phyloP scores from a whole-genome alignment of 2,113 vertebrate genomes.

The Cepphus grylle region DNA sequence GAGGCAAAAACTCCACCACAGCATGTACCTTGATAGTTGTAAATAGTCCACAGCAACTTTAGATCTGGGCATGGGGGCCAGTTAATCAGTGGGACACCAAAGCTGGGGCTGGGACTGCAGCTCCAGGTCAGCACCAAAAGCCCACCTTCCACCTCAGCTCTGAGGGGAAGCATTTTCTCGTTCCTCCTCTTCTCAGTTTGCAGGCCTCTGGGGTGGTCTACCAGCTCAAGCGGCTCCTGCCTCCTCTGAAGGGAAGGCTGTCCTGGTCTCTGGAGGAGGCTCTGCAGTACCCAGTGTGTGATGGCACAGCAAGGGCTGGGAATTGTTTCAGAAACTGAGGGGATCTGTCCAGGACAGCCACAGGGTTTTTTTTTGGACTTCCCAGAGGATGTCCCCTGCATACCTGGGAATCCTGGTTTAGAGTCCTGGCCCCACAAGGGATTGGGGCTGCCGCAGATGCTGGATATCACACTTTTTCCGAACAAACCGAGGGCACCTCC shows the following conservation, averaged over 20 bases:
- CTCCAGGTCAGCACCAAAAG: not conserved
- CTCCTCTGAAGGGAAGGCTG: not conserved
- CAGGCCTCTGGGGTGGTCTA: not conserved
- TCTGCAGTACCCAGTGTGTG: rapidly evolving
- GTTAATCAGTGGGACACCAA: not conserved
- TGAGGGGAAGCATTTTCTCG: rapidly evolving
- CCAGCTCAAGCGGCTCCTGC: not conserved
- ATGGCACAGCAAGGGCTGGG: not conserved
- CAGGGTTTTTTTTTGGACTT: not conserved
- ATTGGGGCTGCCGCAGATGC: not conserved
- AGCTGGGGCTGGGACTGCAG: not conserved
- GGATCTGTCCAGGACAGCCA: not conserved
- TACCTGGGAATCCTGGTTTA: not conserved
- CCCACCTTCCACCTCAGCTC: not conserved
- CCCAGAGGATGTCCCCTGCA: not conserved
- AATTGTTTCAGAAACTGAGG: not conserved
- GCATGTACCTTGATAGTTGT: rapidly evolving
- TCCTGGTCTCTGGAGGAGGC: not conserved
- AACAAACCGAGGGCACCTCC: not conserved
- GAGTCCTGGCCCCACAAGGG: not conserved
- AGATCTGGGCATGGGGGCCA: not conserved
- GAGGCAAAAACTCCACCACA: not conserved
- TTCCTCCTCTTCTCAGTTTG: not conserved
- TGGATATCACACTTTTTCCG: not conserved
- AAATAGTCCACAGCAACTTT: not conserved